These are phyloP conservation scores for Erebia epiphron DNA, from an alignment of 2,888 invertebrate species.

Conservation along the genomic window DNA sequence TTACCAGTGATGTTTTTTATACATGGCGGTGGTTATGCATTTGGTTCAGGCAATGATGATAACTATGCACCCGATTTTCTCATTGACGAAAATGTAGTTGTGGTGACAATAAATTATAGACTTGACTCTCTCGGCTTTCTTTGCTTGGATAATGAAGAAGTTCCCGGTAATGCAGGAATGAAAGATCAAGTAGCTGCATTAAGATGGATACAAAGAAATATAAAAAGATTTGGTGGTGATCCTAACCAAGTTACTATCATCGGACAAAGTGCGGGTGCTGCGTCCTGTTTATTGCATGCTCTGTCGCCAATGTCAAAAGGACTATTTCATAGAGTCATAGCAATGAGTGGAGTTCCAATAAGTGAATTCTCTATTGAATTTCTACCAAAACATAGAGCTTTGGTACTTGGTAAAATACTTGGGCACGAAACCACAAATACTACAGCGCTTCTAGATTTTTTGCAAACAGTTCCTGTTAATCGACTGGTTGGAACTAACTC, in stretches of 20 bases:
- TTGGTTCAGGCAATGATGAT: slow-evolving; percentile 56
- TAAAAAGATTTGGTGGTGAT: slow-evolving; percentile 59
- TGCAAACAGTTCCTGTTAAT: slow-evolving; percentile 54
- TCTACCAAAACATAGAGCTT: slow-evolving; percentile 51
- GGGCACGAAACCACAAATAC: slow-evolving; percentile 54
- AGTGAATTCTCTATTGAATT: slow-evolving; percentile 55
- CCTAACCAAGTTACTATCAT: slow-evolving; percentile 59
- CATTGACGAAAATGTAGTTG: slow-evolving; percentile 50
- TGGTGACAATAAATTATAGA: slow-evolving; percentile 62
- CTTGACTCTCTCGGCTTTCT: slow-evolving; percentile 59
- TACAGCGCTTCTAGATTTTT: slow-evolving; percentile 52
- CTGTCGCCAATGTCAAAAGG: slow-evolving; percentile 61
- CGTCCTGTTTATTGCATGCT: slow-evolving; percentile 51
- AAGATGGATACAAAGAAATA: slow-evolving; percentile 57
- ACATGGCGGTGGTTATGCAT: slow-evolving; percentile 56
- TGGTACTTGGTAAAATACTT: slow-evolving; percentile 52
- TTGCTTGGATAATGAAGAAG: slow-evolving; percentile 53
- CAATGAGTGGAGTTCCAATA: slow-evolving; percentile 85
- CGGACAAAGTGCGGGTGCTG: slow-evolving; percentile 59
- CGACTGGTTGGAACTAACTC: slow-evolving; percentile 49
- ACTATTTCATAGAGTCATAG: slow-evolving; percentile 73
- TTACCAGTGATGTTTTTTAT: slow-evolving; percentile 61
- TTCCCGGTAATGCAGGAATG: slow-evolving; percentile 61
- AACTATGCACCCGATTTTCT: slow-evolving; percentile 58
- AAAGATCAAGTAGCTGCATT: slow-evolving; percentile 62